Base-by-base conservation (phyloP, 2,797 vertebrate genomes). In the Phoebastria nigripes region DNA sequence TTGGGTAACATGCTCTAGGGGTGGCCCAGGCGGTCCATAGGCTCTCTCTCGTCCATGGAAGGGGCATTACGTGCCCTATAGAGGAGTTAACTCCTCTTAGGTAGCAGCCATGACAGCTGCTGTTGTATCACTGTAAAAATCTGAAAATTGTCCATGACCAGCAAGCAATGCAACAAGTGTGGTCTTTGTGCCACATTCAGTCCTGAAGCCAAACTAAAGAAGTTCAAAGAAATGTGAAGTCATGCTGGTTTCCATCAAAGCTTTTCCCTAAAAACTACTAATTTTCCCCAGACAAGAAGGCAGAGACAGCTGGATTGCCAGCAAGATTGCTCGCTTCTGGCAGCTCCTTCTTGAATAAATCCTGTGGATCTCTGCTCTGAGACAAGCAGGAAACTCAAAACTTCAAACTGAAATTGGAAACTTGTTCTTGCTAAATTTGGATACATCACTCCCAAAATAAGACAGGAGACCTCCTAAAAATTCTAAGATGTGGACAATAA, bases 221-320 rank as follows among this genome's bases (percentile, higher is more conserved):
- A 88, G 16, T 69, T 79, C 69, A 76, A 66, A 86, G 62, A 69
- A 72, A 90, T 35, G 15, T 65, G 65, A 88, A 66, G 31, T 51
- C 8, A 17, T 55, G 54, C 54, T 81, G 42, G 13, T 73, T 58
- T 66, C 22, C 35, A 49, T 41, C n/a, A 61, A 92, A 61, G 39
- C 8, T 70, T 80, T 67, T n/a, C 49, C 49, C 37, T 74, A 61
- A 74, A 87, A 74, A 1, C 37, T 56, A 39, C 41, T 74, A 16
- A 39, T 87, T 90, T 88, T 89, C 19, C 8, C 29, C 74, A 61
- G 67, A 49, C 14, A 83, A 79, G 47, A 79, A 73, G 66, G 31
- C 47, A 82, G 82, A 93, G 72, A 46, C 19, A 87, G 47, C 26
- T 88, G 77, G 46, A 76, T 41, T 74, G 46, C n/a, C 77, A 87